Evolutionary conservation across 2,888 invertebrate genomes (phyloP).

Genomic region (Gerris lacustris): DNA sequence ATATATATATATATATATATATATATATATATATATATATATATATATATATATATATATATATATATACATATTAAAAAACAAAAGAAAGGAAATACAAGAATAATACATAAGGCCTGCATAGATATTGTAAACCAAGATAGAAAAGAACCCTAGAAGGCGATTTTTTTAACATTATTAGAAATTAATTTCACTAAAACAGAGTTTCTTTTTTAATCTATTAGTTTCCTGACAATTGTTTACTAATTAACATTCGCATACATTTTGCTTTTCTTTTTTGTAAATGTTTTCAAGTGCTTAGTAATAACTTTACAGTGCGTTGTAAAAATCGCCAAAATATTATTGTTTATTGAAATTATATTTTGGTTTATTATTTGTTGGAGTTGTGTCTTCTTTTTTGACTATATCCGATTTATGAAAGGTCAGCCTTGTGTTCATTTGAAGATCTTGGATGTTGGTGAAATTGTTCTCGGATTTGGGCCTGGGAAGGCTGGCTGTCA

Average conservation of each 20-base stretch:
- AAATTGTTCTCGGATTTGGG: constrained; percentile 78
- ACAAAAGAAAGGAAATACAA: too few relatives aligned
- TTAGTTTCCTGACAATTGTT: too few relatives aligned
- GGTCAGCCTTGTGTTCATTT: constrained; percentile 37
- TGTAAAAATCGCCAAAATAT: neutral
- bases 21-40: neutral
- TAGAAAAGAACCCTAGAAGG: too few relatives aligned
- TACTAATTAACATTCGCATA: too few relatives aligned
- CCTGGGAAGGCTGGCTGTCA: constrained; percentile 52
- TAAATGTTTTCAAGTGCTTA: too few relatives aligned
- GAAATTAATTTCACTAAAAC: too few relatives aligned
- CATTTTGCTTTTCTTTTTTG: too few relatives aligned
- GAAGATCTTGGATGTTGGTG: constrained; percentile 41
- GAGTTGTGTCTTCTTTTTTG: constrained; percentile 45
- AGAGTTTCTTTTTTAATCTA: too few relatives aligned
- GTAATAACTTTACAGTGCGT: neutral
- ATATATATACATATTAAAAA: neutral
- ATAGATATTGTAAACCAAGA: too few relatives aligned
- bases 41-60: neutral
- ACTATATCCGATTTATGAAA: constrained; percentile 72
- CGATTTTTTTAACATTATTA: too few relatives aligned
- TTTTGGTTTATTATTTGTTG: constrained; percentile 10
- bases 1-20: constrained; percentile 1
- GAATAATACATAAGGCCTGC: too few relatives aligned
- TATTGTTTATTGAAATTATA: constrained; percentile 7